Evolutionary conservation across 1,140 invertebrate species (phyloP), one percentile per base, ranked within the genome.

Genomic region (Euura saliciscinereae): DNA sequence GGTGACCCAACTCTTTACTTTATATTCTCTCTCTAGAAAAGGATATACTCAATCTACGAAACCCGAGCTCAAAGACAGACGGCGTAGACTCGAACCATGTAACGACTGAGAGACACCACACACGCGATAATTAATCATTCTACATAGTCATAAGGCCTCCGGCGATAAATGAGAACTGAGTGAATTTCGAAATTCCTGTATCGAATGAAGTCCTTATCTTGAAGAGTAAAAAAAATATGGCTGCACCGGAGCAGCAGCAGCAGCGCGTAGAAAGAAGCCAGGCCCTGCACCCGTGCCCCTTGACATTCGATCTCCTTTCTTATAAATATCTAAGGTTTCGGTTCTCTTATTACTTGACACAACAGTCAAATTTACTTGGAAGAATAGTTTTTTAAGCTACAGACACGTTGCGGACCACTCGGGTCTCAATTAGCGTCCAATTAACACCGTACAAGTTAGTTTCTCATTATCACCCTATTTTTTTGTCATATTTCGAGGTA

Each of bases 221-320:
- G 51, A 59, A 59, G 10, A 3, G 51, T 11, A 4, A 59, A 59
- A 5, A 28, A 59, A 59, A 28, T 28, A 28, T 28, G 28, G 28
- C 28, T 28, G 28, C 28, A 28, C 28, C 28, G 28, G 28, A 28
- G 28, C 28, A 28, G 28, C 28, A 28, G 28, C 28, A 6, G 13
- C 51, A 59, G 51, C 51, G 51, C 51, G 51, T 8, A 11, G 51
- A 59, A 59, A 59, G 51, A 59, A 59, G 51, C 51, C 51, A n/a
- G 51, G 8, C 8, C 13, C 51, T 59, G 51, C 51, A 59, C 51
- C 51, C 8, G 51, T 59, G 51, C 51, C 51, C 51, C 51, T 59
- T 59, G 51, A 59, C 51, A 59, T 59, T 59, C 51, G 51, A 59
- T 59, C 51, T n/a, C 51, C 28, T 59, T 59, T 59, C 51, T 59